phyloP scores from a whole-genome alignment of 2,797 vertebrate species.

The Salarias fasciatus region DNA sequence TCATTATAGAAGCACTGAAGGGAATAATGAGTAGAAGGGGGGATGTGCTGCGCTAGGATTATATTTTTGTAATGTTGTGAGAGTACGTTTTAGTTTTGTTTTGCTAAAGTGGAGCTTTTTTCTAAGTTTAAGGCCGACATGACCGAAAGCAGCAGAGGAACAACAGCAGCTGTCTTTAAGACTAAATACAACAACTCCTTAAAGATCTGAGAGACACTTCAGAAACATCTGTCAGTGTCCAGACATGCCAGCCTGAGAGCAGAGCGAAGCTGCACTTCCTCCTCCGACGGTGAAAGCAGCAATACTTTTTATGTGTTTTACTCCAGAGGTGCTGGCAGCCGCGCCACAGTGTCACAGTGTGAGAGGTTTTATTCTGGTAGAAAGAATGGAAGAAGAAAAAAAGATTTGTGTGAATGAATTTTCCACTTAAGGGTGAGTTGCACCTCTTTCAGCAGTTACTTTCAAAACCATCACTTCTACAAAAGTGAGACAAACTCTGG shows the following conservation, averaged over 20 bases:
- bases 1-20: conserved; percentile 7
- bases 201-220: conserved; percentile 62
- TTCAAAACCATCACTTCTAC: not conserved
- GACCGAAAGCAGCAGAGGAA: conserved; percentile 19
- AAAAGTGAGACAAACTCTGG: not conserved
- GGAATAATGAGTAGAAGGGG: not conserved
- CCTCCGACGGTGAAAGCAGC: conserved; percentile 9
- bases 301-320: conserved; percentile 11
- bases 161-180: conserved; percentile 60
- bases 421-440: not conserved
- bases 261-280: not conserved
- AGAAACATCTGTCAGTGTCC: conserved; percentile 64
- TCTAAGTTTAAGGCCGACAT: conserved; percentile 6
- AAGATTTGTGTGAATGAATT: not conserved
- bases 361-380: not conserved
- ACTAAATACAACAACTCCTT: conserved; percentile 73
- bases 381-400: not conserved
- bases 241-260: conserved; percentile 59
- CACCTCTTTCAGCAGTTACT: not conserved
- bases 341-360: conserved; percentile 1
- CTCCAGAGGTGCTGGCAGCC: conserved; percentile 25
- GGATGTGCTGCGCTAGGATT: not conserved
- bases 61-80: not conserved
- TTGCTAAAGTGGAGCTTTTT: not conserved
- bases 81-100: not conserved